phyloP scores from a whole-genome alignment of 2,113 vertebrate genomes.

The Fulica atra region DNA sequence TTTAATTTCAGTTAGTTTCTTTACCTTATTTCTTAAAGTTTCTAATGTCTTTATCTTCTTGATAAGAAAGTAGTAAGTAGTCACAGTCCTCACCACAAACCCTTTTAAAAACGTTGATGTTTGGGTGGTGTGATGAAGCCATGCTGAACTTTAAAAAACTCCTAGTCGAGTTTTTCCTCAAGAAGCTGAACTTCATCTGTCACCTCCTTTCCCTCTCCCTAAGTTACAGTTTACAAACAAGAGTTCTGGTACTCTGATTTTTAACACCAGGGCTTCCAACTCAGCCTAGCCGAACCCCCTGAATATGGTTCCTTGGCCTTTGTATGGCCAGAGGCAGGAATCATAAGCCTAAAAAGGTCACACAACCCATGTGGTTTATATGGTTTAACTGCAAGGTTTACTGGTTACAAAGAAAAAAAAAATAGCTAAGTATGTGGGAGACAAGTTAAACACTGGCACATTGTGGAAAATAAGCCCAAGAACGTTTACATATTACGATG shows the following conservation, averaged over 20 bases:
- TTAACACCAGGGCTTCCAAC: neutral
- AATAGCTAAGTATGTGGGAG: neutral
- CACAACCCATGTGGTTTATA: neutral
- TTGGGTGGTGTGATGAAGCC: neutral
- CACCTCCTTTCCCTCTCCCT: neutral
- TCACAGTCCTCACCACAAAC: neutral
- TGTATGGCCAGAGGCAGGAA: neutral
- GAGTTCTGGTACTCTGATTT: neutral
- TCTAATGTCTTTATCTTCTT: neutral
- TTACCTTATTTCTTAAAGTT: neutral
- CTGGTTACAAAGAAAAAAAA: neutral
- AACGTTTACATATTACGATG: neutral
- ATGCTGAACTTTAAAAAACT: neutral
- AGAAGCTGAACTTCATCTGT: neutral
- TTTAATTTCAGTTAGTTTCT: neutral
- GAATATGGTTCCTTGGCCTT: neutral
- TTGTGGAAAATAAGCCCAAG: neutral
- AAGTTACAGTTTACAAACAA: neutral
- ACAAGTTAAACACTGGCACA: neutral
- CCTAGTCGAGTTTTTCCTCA: neutral
- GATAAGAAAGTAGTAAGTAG: neutral
- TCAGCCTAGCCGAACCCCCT: neutral
- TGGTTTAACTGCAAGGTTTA: neutral
- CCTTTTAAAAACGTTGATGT: neutral
- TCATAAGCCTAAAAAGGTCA: neutral